A percentile compares a stretch with the other conserved stretches of the same genome.
Conservation (phyloP, 1,140 invertebrate genomes). For the Cheumatopsyche charites region DNA sequence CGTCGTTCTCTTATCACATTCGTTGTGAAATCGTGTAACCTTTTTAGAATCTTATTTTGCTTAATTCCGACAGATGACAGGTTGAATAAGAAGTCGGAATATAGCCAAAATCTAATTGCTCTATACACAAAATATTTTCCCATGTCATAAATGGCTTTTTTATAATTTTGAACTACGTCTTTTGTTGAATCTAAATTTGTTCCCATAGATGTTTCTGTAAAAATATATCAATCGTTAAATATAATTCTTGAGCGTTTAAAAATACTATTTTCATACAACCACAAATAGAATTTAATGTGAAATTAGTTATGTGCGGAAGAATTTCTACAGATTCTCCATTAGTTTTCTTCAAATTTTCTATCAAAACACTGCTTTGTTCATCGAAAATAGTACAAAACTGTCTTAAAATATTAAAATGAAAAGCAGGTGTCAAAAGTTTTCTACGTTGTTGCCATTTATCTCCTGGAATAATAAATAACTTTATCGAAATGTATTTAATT, state of each 20-base stretch:
- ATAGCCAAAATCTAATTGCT: slow-evolving; percentile 67
- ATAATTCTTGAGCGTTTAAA: no score
- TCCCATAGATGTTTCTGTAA: slow-evolving; percentile 80
- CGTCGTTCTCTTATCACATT: slow-evolving; percentile 54
- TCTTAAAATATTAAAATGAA: slow-evolving; percentile 87
- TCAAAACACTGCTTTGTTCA: slow-evolving; percentile 56
- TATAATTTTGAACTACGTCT: slow-evolving; percentile 66
- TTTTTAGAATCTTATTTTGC: slow-evolving; percentile 60
- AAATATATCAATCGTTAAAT: background rate
- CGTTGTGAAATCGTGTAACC: slow-evolving; percentile 67
- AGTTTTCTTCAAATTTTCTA: slow-evolving; percentile 47
- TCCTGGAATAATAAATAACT: no score
- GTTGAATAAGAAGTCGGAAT: slow-evolving; percentile 63
- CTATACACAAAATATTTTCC: slow-evolving; percentile 58
- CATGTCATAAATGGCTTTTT: slow-evolving; percentile 63
- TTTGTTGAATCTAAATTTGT: slow-evolving; percentile 68
- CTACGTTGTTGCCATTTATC: slow-evolving; percentile 73
- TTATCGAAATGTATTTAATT: no score
- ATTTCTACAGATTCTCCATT: slow-evolving; percentile 62
- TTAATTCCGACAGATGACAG: slow-evolving; percentile 56
- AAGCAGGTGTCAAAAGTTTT: slow-evolving; percentile 85
- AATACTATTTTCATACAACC: no score
- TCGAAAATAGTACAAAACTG: slow-evolving; percentile 70
- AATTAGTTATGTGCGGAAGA: slow-evolving; percentile 70
- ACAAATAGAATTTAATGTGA: slow-evolving; percentile 81